Evolutionary conservation across 2,888 invertebrate species (phyloP).

Genomic region (Heliconius aoede): DNA sequence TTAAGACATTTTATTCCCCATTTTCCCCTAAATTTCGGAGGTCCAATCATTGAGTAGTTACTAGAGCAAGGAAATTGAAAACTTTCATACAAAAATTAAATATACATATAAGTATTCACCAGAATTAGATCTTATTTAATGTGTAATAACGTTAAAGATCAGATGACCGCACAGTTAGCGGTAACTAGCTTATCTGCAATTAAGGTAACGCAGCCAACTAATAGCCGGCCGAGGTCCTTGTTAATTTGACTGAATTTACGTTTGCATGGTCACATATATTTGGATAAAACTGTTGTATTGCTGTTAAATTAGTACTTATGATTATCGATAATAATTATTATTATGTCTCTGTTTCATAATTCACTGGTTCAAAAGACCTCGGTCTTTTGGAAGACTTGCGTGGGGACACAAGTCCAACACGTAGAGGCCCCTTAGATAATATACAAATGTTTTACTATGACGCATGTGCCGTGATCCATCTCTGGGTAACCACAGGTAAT

Average conservation of each 20-base stretch:
- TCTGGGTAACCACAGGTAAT: too few species aligned
- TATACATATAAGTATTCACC: background rate
- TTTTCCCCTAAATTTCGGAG: too few species aligned
- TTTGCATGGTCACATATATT: background rate
- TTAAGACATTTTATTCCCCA: too few species aligned
- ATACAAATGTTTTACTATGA: too few species aligned
- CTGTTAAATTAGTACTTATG: background rate
- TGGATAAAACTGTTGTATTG: background rate
- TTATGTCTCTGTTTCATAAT: too few species aligned
- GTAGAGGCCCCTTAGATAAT: too few species aligned
- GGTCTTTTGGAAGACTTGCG: too few species aligned
- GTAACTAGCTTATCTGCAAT: constrained; percentile 44
- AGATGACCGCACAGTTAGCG: constrained; percentile 39
- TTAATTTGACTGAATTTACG: constrained; percentile 31
- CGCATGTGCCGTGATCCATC: too few species aligned
- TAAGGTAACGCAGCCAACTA: constrained; percentile 41
- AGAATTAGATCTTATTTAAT: constrained; percentile 11
- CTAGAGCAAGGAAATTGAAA: background rate
- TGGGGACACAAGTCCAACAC: too few species aligned
- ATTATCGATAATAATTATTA: too few species aligned
- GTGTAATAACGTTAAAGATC: constrained; percentile 27
- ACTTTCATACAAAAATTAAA: background rate
- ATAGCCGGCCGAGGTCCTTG: constrained; percentile 31
- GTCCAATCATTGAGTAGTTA: too few species aligned
- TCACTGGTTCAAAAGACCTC: too few species aligned